Evolutionary conservation across 1,140 invertebrate genomes (phyloP).

Genomic region (Chrysomallon squamiferum): DNA sequence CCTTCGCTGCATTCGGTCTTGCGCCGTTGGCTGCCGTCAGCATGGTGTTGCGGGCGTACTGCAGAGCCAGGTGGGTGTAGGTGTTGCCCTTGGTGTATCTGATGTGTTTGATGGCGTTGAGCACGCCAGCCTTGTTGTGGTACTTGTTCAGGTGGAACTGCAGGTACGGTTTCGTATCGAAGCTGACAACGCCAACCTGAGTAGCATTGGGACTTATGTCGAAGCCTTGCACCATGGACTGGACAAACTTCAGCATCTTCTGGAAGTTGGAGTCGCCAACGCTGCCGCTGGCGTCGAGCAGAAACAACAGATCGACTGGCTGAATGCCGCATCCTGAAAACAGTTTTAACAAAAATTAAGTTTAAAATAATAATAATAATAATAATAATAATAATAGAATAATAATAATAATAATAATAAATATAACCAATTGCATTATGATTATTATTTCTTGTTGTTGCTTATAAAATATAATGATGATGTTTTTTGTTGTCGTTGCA

Average conservation of each 20-base stretch:
- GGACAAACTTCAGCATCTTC: constrained; percentile 35
- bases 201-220: constrained; percentile 22
- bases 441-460: background rate
- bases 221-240: constrained; percentile 31
- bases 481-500: background rate
- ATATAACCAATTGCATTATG: background rate
- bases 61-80: constrained; percentile 45
- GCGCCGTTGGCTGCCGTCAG: constrained; percentile 45
- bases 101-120: constrained; percentile 33
- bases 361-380: constrained; percentile 4
- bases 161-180: constrained; percentile 34
- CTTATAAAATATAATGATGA: background rate
- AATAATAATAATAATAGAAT: background rate
- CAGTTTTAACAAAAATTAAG: constrained; percentile 10
- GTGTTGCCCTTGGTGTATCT: constrained; percentile 40
- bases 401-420: background rate
- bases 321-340: constrained; percentile 36
- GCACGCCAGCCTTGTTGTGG: constrained; percentile 30
- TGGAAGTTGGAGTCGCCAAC: constrained; percentile 42
- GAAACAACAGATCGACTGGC: constrained; percentile 49
- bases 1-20: constrained; percentile 39
- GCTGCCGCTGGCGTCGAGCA: constrained; percentile 49
- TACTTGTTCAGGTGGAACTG: constrained; percentile 56
- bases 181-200: constrained; percentile 29
- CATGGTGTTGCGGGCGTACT: constrained; percentile 39